phyloP scores from a whole-genome alignment of 2,888 invertebrate genomes.

The Synergus laeviventris region DNA sequence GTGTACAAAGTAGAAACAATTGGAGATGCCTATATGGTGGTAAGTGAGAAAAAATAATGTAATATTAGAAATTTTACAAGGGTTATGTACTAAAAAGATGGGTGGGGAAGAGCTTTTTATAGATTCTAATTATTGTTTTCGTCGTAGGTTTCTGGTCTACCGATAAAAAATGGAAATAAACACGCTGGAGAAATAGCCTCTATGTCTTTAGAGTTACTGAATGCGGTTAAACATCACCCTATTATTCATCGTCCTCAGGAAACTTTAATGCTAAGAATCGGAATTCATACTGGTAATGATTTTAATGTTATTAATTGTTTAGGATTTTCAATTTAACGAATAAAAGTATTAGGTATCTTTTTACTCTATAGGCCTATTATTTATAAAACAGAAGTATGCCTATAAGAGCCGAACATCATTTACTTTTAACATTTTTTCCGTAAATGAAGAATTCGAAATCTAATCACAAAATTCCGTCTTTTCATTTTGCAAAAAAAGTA shows the following conservation, averaged over 20 bases:
- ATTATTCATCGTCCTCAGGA: slow-evolving; percentile 94
- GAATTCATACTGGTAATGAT: slow-evolving; percentile 88
- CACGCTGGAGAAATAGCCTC: slow-evolving; percentile 96
- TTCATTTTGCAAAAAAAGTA: too few relatives aligned
- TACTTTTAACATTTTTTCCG: too few relatives aligned
- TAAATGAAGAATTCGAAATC: too few relatives aligned
- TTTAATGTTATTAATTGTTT: too few relatives aligned
- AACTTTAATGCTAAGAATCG: slow-evolving; percentile 92
- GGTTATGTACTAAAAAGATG: neutral
- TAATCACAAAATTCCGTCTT: too few relatives aligned
- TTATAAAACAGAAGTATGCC: too few relatives aligned
- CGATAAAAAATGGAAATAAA: slow-evolving; percentile 88
- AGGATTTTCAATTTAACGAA: too few relatives aligned
- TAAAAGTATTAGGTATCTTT: too few relatives aligned
- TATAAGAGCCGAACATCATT: too few relatives aligned
- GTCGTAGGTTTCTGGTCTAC: slow-evolving; percentile 89
- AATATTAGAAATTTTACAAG: neutral
- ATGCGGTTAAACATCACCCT: slow-evolving; percentile 90
- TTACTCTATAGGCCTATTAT: too few relatives aligned
- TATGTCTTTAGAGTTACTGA: slow-evolving; percentile 91
- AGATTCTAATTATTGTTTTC: neutral
- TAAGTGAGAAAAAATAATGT: slow-evolving; percentile 72
- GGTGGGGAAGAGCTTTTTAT: too few relatives aligned
- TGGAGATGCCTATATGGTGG: slow-evolving; percentile 89
- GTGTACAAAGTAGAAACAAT: slow-evolving; percentile 99